Conservation (phyloP, 2,113 vertebrate species). For the Cryptomyrus ogoouensis region DNA sequence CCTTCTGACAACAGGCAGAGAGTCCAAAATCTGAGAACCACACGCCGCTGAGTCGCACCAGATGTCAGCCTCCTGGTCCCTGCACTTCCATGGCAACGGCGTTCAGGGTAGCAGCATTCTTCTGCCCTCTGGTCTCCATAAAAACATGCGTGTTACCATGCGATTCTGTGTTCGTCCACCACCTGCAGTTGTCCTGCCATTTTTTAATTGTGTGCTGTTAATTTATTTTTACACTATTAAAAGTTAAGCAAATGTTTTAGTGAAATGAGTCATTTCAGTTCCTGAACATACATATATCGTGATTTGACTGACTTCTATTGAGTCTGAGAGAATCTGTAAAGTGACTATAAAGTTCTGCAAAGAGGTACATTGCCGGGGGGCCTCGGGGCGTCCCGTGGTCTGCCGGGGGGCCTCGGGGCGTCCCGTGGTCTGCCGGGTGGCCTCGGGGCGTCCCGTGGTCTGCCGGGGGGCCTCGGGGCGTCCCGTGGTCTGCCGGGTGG, state of each 20-base stretch:
- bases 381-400: not conserved
- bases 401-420: not conserved
- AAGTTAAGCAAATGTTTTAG: not conserved
- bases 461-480: not conserved
- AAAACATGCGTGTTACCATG: not conserved
- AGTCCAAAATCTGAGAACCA: not conserved
- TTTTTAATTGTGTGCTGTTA: not conserved
- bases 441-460: not conserved
- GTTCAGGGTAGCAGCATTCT: not conserved
- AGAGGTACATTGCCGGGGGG: not conserved
- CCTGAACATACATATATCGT: not conserved
- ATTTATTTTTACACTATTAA: not conserved
- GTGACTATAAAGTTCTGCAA: not conserved
- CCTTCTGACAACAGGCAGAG: not conserved
- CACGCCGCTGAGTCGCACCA: not conserved
- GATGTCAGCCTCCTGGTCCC: not conserved
- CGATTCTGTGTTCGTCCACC: not conserved
- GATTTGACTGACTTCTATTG: not conserved
- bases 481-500: not conserved
- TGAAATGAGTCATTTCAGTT: not conserved
- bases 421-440: not conserved
- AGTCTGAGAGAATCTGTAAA: not conserved
- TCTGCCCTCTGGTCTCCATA: not conserved
- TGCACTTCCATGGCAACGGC: not conserved
- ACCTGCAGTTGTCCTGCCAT: not conserved